Evolutionary conservation across 2,797 vertebrate genomes (phyloP), one percentile per base, ranked within the genome.

Genomic region (Gallinago nigripennis): DNA sequence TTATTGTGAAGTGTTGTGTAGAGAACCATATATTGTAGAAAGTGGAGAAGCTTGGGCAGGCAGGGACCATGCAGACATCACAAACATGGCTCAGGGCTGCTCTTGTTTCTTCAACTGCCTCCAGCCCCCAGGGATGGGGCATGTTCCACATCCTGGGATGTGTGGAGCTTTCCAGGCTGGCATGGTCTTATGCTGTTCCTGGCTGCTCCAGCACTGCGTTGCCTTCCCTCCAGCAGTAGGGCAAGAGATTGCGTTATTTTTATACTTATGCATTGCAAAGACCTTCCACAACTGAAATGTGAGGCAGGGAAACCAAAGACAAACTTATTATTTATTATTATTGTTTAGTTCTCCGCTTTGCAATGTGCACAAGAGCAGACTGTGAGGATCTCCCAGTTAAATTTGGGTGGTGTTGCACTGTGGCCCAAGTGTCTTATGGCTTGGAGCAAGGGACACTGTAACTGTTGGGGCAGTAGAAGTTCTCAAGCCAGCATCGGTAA

Each of bases 51-150:
- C 56, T 84, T 27, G 35, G 81, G 14, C 60, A 53, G 85, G 50
- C 43, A 70, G 33, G 16, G 50, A 57, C 43, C 51, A 31, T 70
- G 54, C 87, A 73, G 30, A n/a, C 60, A 25, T 46, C 41, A 39
- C 0, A 6, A 73, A 11, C 13, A 15, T 0, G 12, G 37, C 71
- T 66, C 4, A 8, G 24, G 19, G 60, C 21, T 84, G 58, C 18
- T 91, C 43, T 39, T 28, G 27, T n/a, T 46, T 16, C 39, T 53
- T 24, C 0, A 0, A 2, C 37, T 56, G 51, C n/a, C 37, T 53
- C 35, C 51, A 66, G 53, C 41, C 71, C 71, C 39, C 8, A 17
- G 63, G 58, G 24, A 18, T 1, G 3, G 27, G 43, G 30, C 39
- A 35, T 0, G 1, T 56, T 84, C 73, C 7, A 8, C 77, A 43